A percentile compares a stretch with the other conserved stretches of the same genome.
Evolutionary conservation across 1,140 invertebrate species (phyloP).

Genomic region (Diprion similis): DNA sequence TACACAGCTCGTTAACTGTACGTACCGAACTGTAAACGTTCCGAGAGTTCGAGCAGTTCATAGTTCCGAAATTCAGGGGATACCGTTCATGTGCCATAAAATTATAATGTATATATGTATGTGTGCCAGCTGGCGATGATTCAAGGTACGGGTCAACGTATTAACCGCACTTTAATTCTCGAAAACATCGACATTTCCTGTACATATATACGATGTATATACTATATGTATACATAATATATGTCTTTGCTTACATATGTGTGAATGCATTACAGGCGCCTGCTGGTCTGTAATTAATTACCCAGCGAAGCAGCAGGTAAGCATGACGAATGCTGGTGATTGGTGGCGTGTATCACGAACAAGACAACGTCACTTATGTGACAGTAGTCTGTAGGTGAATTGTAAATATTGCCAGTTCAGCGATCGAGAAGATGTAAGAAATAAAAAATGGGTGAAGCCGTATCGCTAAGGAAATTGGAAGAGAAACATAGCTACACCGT

Average conservation of each 20-base stretch:
- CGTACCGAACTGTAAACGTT: conserved; percentile 7
- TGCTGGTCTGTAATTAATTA: no score
- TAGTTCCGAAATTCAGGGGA: not conserved
- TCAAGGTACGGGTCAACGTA: no score
- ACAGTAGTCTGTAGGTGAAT: not conserved
- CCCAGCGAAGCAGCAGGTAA: no score
- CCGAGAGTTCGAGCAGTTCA: not conserved
- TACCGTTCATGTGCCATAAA: not conserved
- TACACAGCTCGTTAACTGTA: not conserved
- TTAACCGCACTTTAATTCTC: no score
- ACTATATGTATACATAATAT: no score
- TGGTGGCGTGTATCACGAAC: no score
- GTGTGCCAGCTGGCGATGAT: no score
- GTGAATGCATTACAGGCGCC: no score
- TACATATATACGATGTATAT: no score
- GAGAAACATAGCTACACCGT: not conserved
- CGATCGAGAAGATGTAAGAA: not conserved
- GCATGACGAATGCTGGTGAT: no score
- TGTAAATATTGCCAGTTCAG: not conserved
- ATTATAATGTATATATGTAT: not conserved
- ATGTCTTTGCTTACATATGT: no score
- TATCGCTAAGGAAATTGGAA: not conserved
- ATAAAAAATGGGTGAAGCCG: not conserved
- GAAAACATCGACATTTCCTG: no score
- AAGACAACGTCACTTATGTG: not conserved